phyloP scores from a whole-genome alignment of 2,888 invertebrate species.

The Scaeva pyrastri region DNA sequence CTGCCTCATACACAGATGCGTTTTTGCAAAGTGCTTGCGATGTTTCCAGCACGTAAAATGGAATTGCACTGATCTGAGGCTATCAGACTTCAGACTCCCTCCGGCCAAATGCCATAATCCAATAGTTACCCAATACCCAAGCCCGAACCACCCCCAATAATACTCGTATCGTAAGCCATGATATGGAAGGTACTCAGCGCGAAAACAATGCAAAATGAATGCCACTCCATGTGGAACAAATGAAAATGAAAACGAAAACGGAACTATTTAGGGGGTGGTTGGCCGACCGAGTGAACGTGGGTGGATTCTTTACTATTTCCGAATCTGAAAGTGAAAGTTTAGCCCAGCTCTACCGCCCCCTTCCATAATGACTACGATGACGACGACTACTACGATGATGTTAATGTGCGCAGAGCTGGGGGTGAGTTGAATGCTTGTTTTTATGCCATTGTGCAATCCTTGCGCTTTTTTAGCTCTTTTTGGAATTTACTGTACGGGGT shows the following conservation, averaged over 20 bases:
- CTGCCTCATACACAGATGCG: background rate
- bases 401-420: background rate
- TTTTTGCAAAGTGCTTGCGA: background rate
- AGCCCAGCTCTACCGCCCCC: background rate
- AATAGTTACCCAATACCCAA: conserved; percentile 5
- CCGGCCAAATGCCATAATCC: conserved; percentile 63
- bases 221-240: conserved; percentile 69
- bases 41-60: conserved; percentile 54
- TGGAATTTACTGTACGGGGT: conserved; percentile 8
- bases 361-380: background rate
- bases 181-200: background rate
- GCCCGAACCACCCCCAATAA: background rate
- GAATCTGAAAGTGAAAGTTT: conserved; percentile 72
- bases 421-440: conserved; percentile 10
- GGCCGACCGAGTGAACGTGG: conserved; percentile 12
- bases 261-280: conserved; percentile 65
- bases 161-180: background rate
- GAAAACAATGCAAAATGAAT: conserved; percentile 52
- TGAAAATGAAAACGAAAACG: conserved; percentile 73
- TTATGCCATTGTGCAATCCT: conserved; percentile 67
- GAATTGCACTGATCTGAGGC: conserved; percentile 64
- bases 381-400: background rate
- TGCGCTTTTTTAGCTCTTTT: conserved; percentile 53
- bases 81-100: conserved; percentile 42
- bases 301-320: conserved; percentile 59